Base-by-base conservation (phyloP, 2,797 vertebrate species). In the Catostomus latipinnis region DNA sequence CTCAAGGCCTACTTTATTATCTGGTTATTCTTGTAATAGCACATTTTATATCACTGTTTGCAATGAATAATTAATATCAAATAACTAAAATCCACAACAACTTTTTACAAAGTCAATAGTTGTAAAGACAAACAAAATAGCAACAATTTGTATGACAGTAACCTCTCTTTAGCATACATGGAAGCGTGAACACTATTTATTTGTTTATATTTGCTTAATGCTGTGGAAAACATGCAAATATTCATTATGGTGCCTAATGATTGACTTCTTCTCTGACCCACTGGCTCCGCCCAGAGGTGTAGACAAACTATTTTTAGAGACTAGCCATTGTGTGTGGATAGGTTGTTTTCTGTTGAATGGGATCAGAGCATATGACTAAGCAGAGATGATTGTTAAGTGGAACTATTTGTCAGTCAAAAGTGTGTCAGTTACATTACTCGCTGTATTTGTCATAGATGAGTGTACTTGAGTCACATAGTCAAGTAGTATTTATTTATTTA, bases 161-260 rank as follows among this genome's bases (percentile, higher is more conserved):
- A 4, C 13, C 56, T 65, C 6, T 10, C 5, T 9, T 14, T 11
- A 54, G 62, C 48, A 67, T 34, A 8, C 2, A 8, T 9, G 9
- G 57, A 69, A 9, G 16, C n/a, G 8, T 9, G 34, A 45, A 57
- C 71, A 57, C 71, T 69, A 74, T 69, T 45, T 13, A 84, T 86
- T 86, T 86, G 82, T 60, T 48, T 84, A 84, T 18, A 86, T 86
- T 86, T 84, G 80, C 72, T 74, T 86, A 82, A 65, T 58, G 46
- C 62, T n/a, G 48, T 50, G 22, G 70, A 69, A 68, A 58, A 80
- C 65, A 86, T 84, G 80, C 77, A 86, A 86, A 86, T 63, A 5
- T 45, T 61, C 13, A 11, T 74, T 61, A 45, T 56, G 63, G 56
- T 34, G n/a, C 34, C 58, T 63, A 80, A 79, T 57, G 61, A 76